Conservation (phyloP, 35 echinoderm and acorn worm species). For the Heliocidaris tuberculata region DNA sequence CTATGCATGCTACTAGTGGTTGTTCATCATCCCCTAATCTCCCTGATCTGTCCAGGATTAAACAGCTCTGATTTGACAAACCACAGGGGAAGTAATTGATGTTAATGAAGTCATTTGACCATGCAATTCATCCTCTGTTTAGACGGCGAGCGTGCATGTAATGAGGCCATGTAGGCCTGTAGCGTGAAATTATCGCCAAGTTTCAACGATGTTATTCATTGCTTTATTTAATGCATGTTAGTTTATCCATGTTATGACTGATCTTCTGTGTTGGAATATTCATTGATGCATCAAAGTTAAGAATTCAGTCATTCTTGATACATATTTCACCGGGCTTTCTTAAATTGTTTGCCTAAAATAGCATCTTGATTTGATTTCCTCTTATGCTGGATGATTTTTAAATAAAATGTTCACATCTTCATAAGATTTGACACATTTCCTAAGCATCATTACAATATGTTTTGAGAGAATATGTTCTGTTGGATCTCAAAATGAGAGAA, state of each 20-base stretch:
- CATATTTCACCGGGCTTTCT: too few species aligned
- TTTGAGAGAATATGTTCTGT: too few species aligned
- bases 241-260: neutral
- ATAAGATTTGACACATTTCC: neutral
- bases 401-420: neutral
- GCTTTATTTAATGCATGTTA: neutral
- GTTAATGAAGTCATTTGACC: neutral
- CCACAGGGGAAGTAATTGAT: neutral
- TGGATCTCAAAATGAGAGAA: too few species aligned
- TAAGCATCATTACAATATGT: neutral
- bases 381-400: too few species aligned
- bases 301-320: neutral
- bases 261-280: neutral
- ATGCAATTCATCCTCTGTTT: neutral
- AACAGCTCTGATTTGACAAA: slow-evolving; percentile 11
- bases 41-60: neutral
- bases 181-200: neutral
- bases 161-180: neutral
- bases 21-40: neutral
- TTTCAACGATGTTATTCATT: neutral
- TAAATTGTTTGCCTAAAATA: too few species aligned
- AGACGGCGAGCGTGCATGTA: neutral
- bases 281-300: neutral
- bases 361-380: too few species aligned
- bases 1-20: neutral